Conservation (phyloP, 2,888 invertebrate genomes). For the Diaperis boleti region DNA sequence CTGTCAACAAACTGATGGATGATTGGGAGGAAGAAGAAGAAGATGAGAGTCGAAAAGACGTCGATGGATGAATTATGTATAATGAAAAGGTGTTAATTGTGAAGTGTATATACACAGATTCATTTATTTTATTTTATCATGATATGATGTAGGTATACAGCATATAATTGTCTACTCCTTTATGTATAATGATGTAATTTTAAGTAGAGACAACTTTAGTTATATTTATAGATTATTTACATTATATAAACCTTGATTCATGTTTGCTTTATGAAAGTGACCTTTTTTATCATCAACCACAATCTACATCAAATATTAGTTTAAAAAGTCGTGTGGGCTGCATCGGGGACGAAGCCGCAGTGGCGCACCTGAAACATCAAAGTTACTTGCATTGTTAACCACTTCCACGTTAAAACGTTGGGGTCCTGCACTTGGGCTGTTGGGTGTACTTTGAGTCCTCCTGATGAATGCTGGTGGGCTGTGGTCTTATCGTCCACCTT, state of each 20-base stretch:
- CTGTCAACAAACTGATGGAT: constrained; percentile 64
- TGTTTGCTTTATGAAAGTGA: neutral
- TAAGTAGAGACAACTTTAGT: neutral
- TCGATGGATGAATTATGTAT: constrained; percentile 8
- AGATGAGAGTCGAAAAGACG: constrained; percentile 45
- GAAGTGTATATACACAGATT: constrained; percentile 4
- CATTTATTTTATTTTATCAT: constrained; percentile 6
- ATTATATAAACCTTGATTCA: neutral
- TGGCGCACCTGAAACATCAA: too few relatives aligned
- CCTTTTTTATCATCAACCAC: too few relatives aligned
- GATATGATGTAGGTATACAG: neutral
- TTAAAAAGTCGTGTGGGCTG: too few relatives aligned
- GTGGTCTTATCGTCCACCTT: too few relatives aligned
- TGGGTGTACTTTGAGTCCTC: too few relatives aligned
- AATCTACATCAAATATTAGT: too few relatives aligned
- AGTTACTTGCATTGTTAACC: too few relatives aligned
- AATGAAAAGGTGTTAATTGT: too few relatives aligned
- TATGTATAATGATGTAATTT: constrained; percentile 3
- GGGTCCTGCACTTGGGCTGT: too few relatives aligned
- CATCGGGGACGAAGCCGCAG: too few relatives aligned
- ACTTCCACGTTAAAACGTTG: too few relatives aligned
- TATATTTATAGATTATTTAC: constrained; percentile 10
- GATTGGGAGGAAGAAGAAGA: constrained; percentile 67
- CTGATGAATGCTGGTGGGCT: too few relatives aligned
- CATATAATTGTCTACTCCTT: neutral